Evolutionary conservation across 2,113 vertebrate genomes (phyloP).

Genomic region (Scolopax mira): DNA sequence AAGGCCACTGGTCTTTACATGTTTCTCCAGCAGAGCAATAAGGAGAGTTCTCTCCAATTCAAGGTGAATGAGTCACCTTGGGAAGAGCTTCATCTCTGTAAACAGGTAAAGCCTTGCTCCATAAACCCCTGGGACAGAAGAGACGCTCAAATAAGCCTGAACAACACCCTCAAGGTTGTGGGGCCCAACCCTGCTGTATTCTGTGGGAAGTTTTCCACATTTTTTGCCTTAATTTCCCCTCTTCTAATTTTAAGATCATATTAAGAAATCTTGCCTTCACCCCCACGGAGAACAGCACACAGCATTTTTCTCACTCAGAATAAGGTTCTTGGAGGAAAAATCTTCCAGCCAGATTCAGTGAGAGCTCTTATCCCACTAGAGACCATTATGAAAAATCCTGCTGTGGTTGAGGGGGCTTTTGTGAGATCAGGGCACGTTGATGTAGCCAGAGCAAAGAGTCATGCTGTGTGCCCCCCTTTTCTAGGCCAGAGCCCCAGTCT

Average conservation of each 20-base stretch:
- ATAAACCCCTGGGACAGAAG: fast-evolving
- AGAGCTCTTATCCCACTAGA: neutral
- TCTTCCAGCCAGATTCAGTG: neutral
- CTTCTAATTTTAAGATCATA: neutral
- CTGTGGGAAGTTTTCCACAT: neutral
- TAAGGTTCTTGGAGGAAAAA: neutral
- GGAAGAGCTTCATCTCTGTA: neutral
- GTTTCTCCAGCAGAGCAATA: neutral
- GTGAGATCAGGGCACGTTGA: neutral
- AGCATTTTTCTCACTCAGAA: neutral
- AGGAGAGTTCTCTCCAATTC: neutral
- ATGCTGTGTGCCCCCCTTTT: neutral
- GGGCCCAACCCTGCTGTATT: neutral
- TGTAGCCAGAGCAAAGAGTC: neutral
- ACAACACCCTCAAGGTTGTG: neutral
- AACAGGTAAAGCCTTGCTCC: neutral
- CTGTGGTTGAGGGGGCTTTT: neutral
- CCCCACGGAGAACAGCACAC: neutral
- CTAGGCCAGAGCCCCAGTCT: neutral
- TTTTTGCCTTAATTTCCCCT: neutral
- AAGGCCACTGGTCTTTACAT: slow-evolving; percentile 7
- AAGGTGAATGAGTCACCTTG: slow-evolving; percentile 14
- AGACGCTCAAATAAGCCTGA: neutral
- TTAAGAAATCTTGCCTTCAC: neutral
- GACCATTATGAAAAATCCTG: neutral